phyloP scores from a whole-genome alignment of 1,140 invertebrate species.

The Drosophila simulans region DNA sequence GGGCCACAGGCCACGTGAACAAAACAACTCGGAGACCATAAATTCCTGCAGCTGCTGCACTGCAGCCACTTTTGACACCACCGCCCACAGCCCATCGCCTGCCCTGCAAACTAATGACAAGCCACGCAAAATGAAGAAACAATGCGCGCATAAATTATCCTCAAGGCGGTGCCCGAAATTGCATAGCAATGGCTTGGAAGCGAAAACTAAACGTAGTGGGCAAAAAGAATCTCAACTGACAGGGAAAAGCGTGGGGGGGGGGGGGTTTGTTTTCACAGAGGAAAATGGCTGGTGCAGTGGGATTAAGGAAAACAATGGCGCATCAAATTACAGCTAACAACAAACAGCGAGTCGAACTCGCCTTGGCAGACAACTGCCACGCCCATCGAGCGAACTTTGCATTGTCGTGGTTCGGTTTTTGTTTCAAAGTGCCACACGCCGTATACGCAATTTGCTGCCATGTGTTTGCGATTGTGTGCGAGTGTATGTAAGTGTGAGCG shows the following conservation, averaged over 20 bases:
- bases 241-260: conserved; percentile 8
- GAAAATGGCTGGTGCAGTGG: conserved; percentile 19
- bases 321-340: conserved; percentile 79
- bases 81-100: neutral
- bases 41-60: conserved; percentile 69
- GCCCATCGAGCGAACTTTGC: conserved; percentile 60
- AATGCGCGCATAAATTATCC: conserved; percentile 78
- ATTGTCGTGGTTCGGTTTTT: conserved; percentile 75
- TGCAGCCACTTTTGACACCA: conserved; percentile 28
- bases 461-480: conserved; percentile 25
- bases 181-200: conserved; percentile 71
- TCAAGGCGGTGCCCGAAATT: conserved; percentile 59
- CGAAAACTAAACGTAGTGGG: conserved; percentile 54
- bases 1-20: conserved; percentile 41
- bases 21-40: conserved; percentile 59
- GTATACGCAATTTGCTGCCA: conserved; percentile 74
- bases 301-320: conserved; percentile 75
- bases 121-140: conserved; percentile 73
- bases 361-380: conserved; percentile 55
- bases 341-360: conserved; percentile 55
- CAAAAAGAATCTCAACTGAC: conserved; percentile 62
- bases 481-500: conserved; percentile 24
- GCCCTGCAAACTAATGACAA: conserved; percentile 67
- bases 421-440: conserved; percentile 80
- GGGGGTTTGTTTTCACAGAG: neutral